Evolutionary conservation across 2,888 invertebrate species (phyloP), one percentile per base, ranked within the genome.

Genomic region (Meteorus colon): DNA sequence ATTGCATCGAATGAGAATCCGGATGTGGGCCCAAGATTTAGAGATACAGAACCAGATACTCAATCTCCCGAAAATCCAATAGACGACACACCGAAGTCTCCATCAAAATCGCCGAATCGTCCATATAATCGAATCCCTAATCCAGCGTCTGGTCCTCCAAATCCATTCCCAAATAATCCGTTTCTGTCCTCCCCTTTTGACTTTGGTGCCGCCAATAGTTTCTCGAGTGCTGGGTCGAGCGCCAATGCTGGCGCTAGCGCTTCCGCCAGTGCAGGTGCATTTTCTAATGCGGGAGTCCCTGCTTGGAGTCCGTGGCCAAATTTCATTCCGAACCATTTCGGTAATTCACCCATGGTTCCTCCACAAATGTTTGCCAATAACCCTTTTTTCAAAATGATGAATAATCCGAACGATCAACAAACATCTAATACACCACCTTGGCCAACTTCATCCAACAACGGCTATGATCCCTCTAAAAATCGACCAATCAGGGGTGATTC

Each of bases 121-220:
- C 74, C 65, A 34, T 29, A 71, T 19, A 76, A 45, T 24, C 51
- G 70, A n/a, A 75, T 67, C 31, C 68, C 70, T 24, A 67, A 68
- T 31, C 48, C 71, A 34, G 68, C 70, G 66, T 19, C 75, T 19
- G 45, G 16, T 8, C 68, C 77, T 5, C 31, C 34, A 2, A 6
- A 59, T 59, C 48, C 69, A 34, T 37, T 19, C 19, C 16, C 3
- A 5, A 41, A 41, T 41, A 24, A 31, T 12, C 65, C 65, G 41
- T 29, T 19, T 37, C 67, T 27, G 1, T 78, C 73, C 0, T 29
- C n/a, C 2, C 77, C 77, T 10, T 74, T 65, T 34, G 80, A 73
- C 6, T 78, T 77, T 29, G 79, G 80, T 24, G 63, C 74, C 16
- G 76, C 79, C 0, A 73, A 74, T 12, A 77, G 81, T 76, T 78